Base-by-base conservation (phyloP, 1,140 invertebrate genomes). In the Cyrtorhinus lividipennis region DNA sequence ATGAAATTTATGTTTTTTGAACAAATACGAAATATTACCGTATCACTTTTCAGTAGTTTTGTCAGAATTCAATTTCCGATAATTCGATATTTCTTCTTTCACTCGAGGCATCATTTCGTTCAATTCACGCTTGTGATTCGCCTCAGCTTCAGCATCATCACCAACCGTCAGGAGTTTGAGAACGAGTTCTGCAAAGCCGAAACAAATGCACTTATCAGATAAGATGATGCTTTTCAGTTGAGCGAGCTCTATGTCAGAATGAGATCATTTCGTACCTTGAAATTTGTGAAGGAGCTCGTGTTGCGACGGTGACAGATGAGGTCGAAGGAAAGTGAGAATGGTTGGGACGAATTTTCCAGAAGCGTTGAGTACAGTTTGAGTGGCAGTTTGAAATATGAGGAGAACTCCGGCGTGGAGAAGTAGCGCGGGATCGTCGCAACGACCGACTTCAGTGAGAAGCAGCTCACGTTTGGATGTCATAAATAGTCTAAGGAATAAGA, bases 321-420 rank as follows among this genome's bases (percentile, higher is more conserved):
- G 74, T 65, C 86, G 82, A 13, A 97, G 77, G 72, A 83, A 87
- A 1, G 75, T 68, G 22, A 96, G 74, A 65, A 97, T 82, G 22
- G 82, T 77, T 0, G 90, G 85, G 2, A 97, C 88, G 75, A 92
- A 91, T 72, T 90, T 84, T 0, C 93, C 93, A 24, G 92, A 94
- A 12, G 89, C 89, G 71, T 96, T 90, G 15, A 98, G 68, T 74
- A 93, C 88, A 67, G 75, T 82, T 69, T 90, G 83, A 13, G 87
- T 90, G 0, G 84, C 76, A 10, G 81, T 79, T 22, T 88, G 90
- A 69, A 95, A 95, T 22, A 95, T 78, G 24, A 94, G 77, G 48
- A 93, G 78, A 3, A 80, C 81, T 1, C 83, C 81, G 45, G 95
- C 74, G 73, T 96, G 92, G 15, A 98, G 73, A n/a, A 83, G 78